A percentile compares a stretch with the other conserved stretches of the same genome.
Conservation (phyloP, 2,888 invertebrate genomes). For the Nudaria mundana region DNA sequence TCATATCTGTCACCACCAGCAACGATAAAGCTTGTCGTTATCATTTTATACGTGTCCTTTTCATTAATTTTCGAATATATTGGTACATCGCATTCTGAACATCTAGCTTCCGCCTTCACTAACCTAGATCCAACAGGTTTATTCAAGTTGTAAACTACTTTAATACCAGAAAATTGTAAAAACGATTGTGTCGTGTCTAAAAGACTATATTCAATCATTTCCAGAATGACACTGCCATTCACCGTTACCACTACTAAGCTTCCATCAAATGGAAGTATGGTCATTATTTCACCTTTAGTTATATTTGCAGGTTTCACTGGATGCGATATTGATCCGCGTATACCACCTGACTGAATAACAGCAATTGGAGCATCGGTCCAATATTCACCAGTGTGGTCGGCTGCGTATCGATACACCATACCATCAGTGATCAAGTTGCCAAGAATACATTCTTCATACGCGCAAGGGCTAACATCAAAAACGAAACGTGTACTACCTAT, state of each 20-base stretch:
- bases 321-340: constrained; percentile 85
- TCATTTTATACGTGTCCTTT: constrained; percentile 82
- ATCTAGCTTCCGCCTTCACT: constrained; percentile 83
- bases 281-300: constrained; percentile 86
- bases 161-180: constrained; percentile 51
- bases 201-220: constrained; percentile 83
- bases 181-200: constrained; percentile 85
- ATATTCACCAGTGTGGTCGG: constrained; percentile 65
- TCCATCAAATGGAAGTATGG: constrained; percentile 89
- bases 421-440: constrained; percentile 93
- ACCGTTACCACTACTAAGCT: constrained; percentile 83
- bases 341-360: constrained; percentile 88
- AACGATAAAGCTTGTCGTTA: constrained; percentile 84
- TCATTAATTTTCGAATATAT: constrained; percentile 77
- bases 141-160: constrained; percentile 83
- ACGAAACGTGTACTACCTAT: constrained; percentile 86
- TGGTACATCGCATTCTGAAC: constrained; percentile 84
- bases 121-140: constrained; percentile 84
- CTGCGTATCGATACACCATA: constrained; percentile 82
- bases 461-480: constrained; percentile 86
- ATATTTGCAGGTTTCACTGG: constrained; percentile 66
- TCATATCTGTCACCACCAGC: constrained; percentile 89
- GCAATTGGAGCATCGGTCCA: constrained; percentile 92
- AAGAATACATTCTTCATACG: constrained; percentile 89
- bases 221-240: constrained; percentile 73